These are phyloP conservation scores for Diarsia dahlii DNA, from an alignment of 2,888 invertebrate genomes.

Conservation along the genomic window DNA sequence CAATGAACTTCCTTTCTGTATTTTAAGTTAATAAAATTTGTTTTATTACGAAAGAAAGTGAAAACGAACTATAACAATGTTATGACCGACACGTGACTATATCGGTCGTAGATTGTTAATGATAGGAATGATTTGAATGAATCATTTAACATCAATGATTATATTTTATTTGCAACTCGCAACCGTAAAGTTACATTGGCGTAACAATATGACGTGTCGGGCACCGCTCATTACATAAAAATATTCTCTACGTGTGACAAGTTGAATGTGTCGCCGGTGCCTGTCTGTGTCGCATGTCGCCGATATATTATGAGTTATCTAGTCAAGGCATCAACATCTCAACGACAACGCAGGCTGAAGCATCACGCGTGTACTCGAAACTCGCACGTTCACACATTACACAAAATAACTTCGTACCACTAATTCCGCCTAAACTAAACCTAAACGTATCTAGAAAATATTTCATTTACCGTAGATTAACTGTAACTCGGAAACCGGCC, in stretches of 20 bases:
- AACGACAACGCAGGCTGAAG: conserved; percentile 76
- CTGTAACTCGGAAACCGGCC: conserved; percentile 66
- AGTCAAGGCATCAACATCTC: conserved; percentile 86
- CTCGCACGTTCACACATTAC: conserved; percentile 81
- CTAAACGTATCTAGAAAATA: conserved; percentile 82
- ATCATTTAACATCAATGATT: conserved; percentile 78
- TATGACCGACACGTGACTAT: conserved; percentile 68
- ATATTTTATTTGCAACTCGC: conserved; percentile 72
- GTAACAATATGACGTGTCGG: conserved; percentile 73
- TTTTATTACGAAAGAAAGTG: conserved; percentile 79
- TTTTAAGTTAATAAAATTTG: conserved; percentile 81
- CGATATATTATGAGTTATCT: conserved; percentile 73
- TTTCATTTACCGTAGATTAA: conserved; percentile 66
- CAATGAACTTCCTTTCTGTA: conserved; percentile 82
- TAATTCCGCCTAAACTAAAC: conserved; percentile 86
- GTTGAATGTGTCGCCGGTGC: conserved; percentile 45
- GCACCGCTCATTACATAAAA: conserved; percentile 61
- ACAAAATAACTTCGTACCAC: conserved; percentile 83
- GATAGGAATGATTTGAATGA: conserved; percentile 89
- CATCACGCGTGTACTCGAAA: conserved; percentile 79
- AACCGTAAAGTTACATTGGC: conserved; percentile 69
- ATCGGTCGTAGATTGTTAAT: conserved; percentile 76
- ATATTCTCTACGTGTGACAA: conserved; percentile 67
- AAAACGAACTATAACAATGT: conserved; percentile 77
- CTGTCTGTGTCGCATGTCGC: conserved; percentile 57